Percentiles rank a stretch among this genome's conserved stretches.
Conservation (phyloP, 2,888 invertebrate genomes). For the Phragmatobia fuliginosa region DNA sequence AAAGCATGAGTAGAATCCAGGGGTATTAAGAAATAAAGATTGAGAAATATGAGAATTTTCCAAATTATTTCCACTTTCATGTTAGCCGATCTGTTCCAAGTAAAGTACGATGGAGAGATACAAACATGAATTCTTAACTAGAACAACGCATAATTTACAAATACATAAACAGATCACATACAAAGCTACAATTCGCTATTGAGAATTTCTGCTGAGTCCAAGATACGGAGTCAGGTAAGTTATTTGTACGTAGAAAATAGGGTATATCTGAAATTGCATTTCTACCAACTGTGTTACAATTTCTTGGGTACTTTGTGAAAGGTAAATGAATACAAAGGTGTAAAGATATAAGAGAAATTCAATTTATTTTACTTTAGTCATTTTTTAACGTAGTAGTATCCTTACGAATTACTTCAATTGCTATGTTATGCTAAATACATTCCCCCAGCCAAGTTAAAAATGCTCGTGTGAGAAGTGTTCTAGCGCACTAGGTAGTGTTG, state of each 20-base stretch:
- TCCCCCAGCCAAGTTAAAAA: no score
- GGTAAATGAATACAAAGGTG: no score
- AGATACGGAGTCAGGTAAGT: neutral
- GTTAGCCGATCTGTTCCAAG: neutral
- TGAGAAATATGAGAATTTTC: neutral
- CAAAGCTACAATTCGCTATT: conserved; percentile 1
- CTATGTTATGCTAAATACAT: no score
- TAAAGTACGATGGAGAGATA: neutral
- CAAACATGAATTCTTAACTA: neutral
- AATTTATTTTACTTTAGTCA: no score
- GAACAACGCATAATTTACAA: neutral
- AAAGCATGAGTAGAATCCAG: no score
- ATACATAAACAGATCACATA: conserved; percentile 4
- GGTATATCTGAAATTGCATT: neutral
- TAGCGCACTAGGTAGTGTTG: no score
- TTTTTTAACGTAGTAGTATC: no score
- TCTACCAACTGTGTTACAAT: neutral
- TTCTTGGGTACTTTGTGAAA: neutral
- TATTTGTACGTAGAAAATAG: neutral
- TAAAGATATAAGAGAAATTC: neutral
- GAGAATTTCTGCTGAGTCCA: neutral
- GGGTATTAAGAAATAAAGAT: neutral
- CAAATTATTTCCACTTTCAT: neutral
- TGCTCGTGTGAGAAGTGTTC: no score
- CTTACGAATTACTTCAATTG: no score